phyloP scores from a whole-genome alignment of 2,113 vertebrate species.

The Coreoperca whiteheadi region DNA sequence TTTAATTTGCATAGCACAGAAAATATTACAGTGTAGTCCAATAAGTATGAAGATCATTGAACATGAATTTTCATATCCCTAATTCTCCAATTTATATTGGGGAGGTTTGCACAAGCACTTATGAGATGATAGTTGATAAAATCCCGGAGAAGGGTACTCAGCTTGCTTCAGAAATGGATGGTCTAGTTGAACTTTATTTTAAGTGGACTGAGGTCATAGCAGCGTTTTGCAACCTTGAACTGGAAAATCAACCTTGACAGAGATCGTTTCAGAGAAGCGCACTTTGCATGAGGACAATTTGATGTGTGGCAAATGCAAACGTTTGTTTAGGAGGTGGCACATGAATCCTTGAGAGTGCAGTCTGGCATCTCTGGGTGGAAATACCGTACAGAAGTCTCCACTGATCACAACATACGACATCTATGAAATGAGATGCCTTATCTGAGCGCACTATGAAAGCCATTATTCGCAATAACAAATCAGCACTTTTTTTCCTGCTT shows the following conservation, averaged over 20 bases:
- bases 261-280: constrained; percentile 40
- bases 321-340: constrained; percentile 46
- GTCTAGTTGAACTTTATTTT: constrained; percentile 56
- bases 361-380: constrained; percentile 56
- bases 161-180: constrained; percentile 48
- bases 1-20: constrained; percentile 24
- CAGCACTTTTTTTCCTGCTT: constrained; percentile 41
- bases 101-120: constrained; percentile 48
- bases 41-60: constrained; percentile 35
- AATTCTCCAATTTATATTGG: constrained; percentile 34
- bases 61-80: constrained; percentile 46
- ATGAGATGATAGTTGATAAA: constrained; percentile 55
- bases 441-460: constrained; percentile 45
- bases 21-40: constrained; percentile 16
- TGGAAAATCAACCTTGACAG: constrained; percentile 66
- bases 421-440: constrained; percentile 69
- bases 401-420: constrained; percentile 69
- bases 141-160: constrained; percentile 18
- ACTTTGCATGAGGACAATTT: constrained; percentile 61
- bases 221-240: constrained; percentile 58
- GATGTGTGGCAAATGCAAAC: constrained; percentile 68
- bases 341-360: constrained; percentile 54
- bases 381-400: constrained; percentile 42
- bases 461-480: constrained; percentile 61
- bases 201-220: constrained; percentile 64